Evolutionary conservation across 1,140 invertebrate genomes (phyloP), one percentile per base, ranked within the genome.

Genomic region (Planococcus citri): DNA sequence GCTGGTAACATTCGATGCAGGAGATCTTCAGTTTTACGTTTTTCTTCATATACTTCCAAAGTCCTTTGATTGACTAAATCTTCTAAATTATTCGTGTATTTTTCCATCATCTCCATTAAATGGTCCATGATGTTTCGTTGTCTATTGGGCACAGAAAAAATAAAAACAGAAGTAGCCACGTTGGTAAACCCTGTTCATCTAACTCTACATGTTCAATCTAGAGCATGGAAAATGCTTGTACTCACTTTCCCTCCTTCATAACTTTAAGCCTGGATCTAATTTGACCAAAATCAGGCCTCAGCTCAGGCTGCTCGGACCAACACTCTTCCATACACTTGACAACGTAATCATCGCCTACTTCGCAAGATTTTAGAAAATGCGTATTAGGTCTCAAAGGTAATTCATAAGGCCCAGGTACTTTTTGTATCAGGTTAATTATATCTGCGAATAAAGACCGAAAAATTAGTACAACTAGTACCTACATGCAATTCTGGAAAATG

Each of bases 81-180:
- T 80, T 96, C 94, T 79, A 96, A 86, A 81, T 95, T 92, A 77
- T 93, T 92, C 17, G 92, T 90, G 78, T 96, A 94, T 75, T 92
- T 93, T 78, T 94, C 93, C 91, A 96, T 92, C 88, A 94, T 94
- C 72, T 91, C 88, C 88, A 95, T 92, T 90, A 95, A 93, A 82
- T 94, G 90, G 77, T 96, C 93, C 89, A 95, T 93, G 72, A 95
- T 92, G 78, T 95, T 94, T 74, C 87, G 85, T 75, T 89, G 88
- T 75, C 87, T 88, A 75, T 60, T 80, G 75, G 75, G 33, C 14
- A 69, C 57, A 20, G n/a, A 60, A 60, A 37, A 51, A 17, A 51
- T 73, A n/a, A n/a, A n/a, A n/a, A n/a, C n/a, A n/a, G n/a, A n/a
- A n/a, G n/a, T n/a, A n/a, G n/a, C n/a, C n/a, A 70, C 4, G n/a